phyloP scores from a whole-genome alignment of 2,888 invertebrate species.

The Itoplectis maculator region DNA sequence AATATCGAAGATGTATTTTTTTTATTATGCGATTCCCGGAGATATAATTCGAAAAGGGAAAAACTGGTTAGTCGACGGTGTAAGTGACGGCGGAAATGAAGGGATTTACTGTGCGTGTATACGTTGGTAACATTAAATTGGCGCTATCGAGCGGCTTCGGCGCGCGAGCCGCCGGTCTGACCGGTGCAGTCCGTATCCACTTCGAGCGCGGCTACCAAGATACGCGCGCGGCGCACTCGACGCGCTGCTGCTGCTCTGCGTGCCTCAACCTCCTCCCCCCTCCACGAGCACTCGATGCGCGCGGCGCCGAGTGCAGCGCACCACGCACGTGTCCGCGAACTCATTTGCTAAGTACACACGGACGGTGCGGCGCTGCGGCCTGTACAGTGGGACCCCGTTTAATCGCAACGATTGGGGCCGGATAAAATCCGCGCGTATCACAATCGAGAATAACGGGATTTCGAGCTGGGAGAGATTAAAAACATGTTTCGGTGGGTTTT shows the following conservation, averaged over 20 bases:
- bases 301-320: conserved; percentile 33
- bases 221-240: conserved; percentile 58
- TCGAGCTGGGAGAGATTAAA: too few relatives aligned
- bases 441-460: too few relatives aligned
- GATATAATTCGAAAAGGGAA: not conserved
- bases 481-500: too few relatives aligned
- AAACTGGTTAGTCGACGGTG: not conserved
- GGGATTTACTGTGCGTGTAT: conserved; percentile 4
- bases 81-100: conserved; percentile 6
- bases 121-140: conserved; percentile 46
- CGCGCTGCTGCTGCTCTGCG: not conserved
- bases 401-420: not conserved
- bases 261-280: not conserved
- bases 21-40: not conserved
- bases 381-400: not conserved
- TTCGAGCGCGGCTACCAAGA: conserved; percentile 55
- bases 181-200: conserved; percentile 59
- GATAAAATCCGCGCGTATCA: not conserved
- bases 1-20: not conserved
- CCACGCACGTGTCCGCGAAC: conserved; percentile 40
- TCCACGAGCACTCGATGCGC: not conserved
- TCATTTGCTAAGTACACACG: conserved; percentile 30
- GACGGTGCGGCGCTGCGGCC: not conserved
- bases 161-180: conserved; percentile 52
- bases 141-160: conserved; percentile 34